Conservation (phyloP, 2,113 vertebrate genomes). For the Oenanthe oenanthe region DNA sequence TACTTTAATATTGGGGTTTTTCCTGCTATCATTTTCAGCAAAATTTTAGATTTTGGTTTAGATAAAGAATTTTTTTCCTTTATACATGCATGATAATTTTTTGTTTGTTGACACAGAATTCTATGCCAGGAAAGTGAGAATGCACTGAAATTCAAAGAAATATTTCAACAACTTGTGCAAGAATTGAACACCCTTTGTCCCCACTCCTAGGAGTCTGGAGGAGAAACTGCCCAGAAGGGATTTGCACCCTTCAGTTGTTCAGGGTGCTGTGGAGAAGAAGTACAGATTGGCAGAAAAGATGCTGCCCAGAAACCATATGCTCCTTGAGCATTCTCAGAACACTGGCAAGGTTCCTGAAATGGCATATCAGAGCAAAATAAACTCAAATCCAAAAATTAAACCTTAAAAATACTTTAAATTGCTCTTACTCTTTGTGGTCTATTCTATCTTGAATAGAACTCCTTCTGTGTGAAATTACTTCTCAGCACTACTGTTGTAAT, state of each 20-base stretch:
- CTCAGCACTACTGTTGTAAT: background rate
- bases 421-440: background rate
- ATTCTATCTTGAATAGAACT: background rate
- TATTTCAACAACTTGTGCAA: background rate
- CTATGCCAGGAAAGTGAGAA: background rate
- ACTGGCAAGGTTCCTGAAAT: background rate
- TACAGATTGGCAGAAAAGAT: background rate
- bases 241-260: rapidly evolving
- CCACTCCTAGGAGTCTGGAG: background rate
- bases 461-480: background rate
- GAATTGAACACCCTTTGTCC: background rate
- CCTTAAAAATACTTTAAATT: background rate
- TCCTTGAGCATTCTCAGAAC: background rate
- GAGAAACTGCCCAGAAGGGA: background rate
- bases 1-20: background rate
- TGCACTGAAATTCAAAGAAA: background rate
- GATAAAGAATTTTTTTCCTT: background rate
- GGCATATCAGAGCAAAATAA: background rate
- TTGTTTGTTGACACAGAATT: background rate
- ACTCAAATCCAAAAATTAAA: background rate
- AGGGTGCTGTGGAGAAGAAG: background rate
- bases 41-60: constrained; percentile 25
- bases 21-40: background rate
- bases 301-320: background rate
- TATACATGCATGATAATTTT: background rate